Conservation (phyloP, 2,113 vertebrate species). For the Odontesthes bonariensis region DNA sequence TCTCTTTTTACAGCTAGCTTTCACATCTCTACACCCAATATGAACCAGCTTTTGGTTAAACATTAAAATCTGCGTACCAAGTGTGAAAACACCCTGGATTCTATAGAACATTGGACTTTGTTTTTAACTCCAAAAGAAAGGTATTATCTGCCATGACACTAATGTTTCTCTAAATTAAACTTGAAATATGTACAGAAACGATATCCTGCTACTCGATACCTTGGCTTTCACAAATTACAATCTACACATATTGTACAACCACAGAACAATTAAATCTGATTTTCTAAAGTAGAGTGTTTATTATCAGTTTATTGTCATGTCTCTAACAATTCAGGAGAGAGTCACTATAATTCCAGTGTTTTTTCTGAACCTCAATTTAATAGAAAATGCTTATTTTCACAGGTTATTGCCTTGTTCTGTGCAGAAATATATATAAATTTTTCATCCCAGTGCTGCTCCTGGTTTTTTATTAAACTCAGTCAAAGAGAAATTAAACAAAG, state of each 20-base stretch:
- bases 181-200: background rate
- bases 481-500: slow-evolving; percentile 51
- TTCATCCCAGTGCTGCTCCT: slow-evolving; percentile 28
- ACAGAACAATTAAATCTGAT: slow-evolving; percentile 64
- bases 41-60: too few species aligned
- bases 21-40: too few species aligned
- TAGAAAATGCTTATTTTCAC: slow-evolving; percentile 65
- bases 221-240: slow-evolving; percentile 20
- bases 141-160: background rate
- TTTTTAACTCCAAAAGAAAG: too few species aligned
- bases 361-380: slow-evolving; percentile 42
- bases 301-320: slow-evolving; percentile 51
- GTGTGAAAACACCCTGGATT: too few species aligned
- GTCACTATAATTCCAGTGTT: slow-evolving; percentile 15
- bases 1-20: too few species aligned
- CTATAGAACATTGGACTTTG: too few species aligned
- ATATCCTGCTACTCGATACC: background rate
- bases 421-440: slow-evolving; percentile 36
- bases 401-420: slow-evolving; percentile 61
- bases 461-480: slow-evolving; percentile 43
- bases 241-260: slow-evolving; percentile 32
- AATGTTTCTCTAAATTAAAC: background rate
- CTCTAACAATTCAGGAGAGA: slow-evolving; percentile 24
- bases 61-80: too few species aligned
- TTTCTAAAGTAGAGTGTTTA: slow-evolving; percentile 30